A percentile compares a stretch with the other conserved stretches of the same genome.
phyloP scores from a whole-genome alignment of 2,113 vertebrate species.

The Peromyscus maniculatus region DNA sequence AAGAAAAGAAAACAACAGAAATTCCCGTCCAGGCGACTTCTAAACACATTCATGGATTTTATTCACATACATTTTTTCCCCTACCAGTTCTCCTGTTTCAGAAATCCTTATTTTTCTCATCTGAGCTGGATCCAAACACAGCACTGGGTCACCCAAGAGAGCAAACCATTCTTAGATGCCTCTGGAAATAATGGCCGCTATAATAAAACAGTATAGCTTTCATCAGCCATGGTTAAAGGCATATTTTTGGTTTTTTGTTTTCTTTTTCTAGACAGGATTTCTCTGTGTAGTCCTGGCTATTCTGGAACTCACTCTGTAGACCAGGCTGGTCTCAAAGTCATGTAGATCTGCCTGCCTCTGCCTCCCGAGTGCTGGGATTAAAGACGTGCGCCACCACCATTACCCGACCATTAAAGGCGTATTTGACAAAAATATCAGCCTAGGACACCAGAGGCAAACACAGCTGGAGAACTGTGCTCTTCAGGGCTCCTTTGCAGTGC shows the following conservation, averaged over 20 bases:
- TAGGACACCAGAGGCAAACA: background rate
- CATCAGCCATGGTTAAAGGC: background rate
- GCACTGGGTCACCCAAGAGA: background rate
- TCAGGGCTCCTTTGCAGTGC: background rate
- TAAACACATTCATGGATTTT: background rate
- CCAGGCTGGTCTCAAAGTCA: background rate
- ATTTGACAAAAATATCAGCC: background rate
- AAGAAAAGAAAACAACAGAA: background rate
- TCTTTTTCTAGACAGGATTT: background rate
- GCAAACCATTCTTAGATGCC: background rate
- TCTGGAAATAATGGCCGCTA: background rate
- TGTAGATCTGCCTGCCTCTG: background rate
- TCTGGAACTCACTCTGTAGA: background rate
- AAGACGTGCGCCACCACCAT: background rate
- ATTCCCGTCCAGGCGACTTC: background rate
- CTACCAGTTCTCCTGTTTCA: background rate
- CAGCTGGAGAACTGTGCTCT: background rate
- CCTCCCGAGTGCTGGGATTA: background rate
- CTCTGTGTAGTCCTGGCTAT: background rate
- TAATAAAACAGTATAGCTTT: background rate
- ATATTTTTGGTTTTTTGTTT: background rate
- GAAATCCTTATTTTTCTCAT: conserved; percentile 2
- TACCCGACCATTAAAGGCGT: background rate
- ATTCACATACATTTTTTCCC: background rate
- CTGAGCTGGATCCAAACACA: background rate